phyloP scores from a whole-genome alignment of 2,888 invertebrate genomes.

The Synanthedon myopaeformis region DNA sequence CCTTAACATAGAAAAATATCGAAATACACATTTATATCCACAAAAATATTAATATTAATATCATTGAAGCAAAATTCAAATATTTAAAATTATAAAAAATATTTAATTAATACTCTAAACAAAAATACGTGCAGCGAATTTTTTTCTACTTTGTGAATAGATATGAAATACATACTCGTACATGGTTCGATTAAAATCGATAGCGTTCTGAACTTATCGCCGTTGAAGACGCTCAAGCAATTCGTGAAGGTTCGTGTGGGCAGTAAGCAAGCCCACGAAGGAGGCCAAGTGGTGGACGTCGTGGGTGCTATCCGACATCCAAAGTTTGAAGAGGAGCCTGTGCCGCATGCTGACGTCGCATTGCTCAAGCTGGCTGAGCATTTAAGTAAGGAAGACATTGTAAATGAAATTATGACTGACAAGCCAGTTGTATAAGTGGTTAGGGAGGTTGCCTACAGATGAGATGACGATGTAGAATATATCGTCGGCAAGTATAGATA shows the following conservation, averaged over 20 bases:
- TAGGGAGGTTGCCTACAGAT: neutral
- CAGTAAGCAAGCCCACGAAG: constrained; percentile 40
- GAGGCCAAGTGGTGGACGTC: constrained; percentile 42
- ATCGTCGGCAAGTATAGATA: too few species aligned
- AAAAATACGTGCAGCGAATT: too few species aligned
- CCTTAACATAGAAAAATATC: too few species aligned
- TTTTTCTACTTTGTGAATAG: too few species aligned
- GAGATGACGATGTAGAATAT: too few species aligned
- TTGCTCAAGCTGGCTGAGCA: constrained; percentile 44
- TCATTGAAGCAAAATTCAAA: too few species aligned
- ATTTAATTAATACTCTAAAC: too few species aligned
- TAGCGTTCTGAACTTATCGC: constrained; percentile 52
- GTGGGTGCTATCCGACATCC: constrained; percentile 53
- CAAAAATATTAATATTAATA: too few species aligned
- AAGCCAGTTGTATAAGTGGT: neutral
- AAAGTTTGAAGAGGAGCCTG: constrained; percentile 61
- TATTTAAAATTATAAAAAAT: too few species aligned
- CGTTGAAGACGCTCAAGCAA: constrained; percentile 36
- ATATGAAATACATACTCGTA: too few species aligned
- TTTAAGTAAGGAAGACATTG: constrained; percentile 23
- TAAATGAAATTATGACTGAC: neutral
- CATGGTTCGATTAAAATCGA: too few species aligned
- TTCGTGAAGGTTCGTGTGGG: constrained; percentile 57
- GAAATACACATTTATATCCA: too few species aligned
- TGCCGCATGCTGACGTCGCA: constrained; percentile 58